Evolutionary conservation across 2,113 vertebrate genomes (phyloP), one percentile per base, ranked within the genome.

Genomic region (Potamarius usumacintae): DNA sequence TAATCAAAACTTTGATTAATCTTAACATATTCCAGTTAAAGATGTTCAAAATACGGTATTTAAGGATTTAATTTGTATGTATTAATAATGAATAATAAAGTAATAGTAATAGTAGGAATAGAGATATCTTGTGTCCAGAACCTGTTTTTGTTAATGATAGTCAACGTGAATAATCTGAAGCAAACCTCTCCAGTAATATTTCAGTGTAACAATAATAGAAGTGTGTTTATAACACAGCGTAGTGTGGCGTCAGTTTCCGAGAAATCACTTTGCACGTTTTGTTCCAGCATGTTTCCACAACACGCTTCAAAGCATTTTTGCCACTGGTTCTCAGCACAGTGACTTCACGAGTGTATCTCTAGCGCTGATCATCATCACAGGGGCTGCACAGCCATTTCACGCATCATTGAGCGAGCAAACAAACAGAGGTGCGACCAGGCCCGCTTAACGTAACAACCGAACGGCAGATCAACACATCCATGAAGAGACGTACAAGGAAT

Each of bases 261-360:
- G 87, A 88, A 86, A 86, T 22, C 52, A 48, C 42, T 60, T 87
- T 27, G 78, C 55, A 84, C 77, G 81, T 85, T 81, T 85, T 76
- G 76, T 67, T 81, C 83, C 55, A 81, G 81, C 82, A 83, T 90
- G 84, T 88, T 90, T 86, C 84, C 84, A 84, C 60, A 88, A 83
- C 82, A 72, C 74, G 82, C 87, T 86, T 90, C 87, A 86, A 88
- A 90, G 85, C 85, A 84, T 88, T 88, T 86, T 85, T 71, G 53
- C 30, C 65, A 87, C 71, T 83, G 69, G 60, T 85, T 90, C 85
- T 76, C 69, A 69, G 69, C 60, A 7, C 71, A 50, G 27, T 80
- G 72, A 74, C 71, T 85, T 87, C 67, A 67, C 52, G 55, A 72
- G 42, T 85, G 82, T 5, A 79, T 79, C 53, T 86, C 60, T 7